A percentile compares a stretch with the other conserved stretches of the same genome.
Evolutionary conservation across 1,140 invertebrate species (phyloP).

Genomic region (Drosophila athabasca): DNA sequence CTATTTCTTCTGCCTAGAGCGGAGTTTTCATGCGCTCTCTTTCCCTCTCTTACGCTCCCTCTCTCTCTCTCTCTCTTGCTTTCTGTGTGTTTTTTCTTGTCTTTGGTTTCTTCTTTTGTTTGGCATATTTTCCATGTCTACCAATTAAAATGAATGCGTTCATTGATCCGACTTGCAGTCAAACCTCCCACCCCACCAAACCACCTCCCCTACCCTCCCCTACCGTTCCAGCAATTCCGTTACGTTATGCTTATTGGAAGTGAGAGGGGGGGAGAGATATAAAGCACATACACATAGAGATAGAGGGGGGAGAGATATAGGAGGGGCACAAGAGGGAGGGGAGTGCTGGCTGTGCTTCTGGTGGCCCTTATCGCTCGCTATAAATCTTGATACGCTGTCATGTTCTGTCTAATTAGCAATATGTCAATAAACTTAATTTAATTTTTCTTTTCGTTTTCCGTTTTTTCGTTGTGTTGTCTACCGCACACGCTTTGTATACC

Average conservation of each 20-base stretch:
- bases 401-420: conserved; percentile 83
- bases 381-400: conserved; percentile 83
- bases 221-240: not conserved
- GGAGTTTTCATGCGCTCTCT: conserved; percentile 20
- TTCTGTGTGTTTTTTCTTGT: conserved; percentile 12
- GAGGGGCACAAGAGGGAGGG: not conserved
- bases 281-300: too few species aligned
- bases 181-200: too few species aligned
- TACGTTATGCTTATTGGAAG: not conserved
- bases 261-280: not conserved
- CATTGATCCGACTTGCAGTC: conserved; percentile 72
- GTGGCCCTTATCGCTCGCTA: conserved; percentile 74
- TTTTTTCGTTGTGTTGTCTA: conserved; percentile 38
- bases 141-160: conserved; percentile 83
- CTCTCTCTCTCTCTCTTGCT: too few species aligned
- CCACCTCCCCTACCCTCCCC: not conserved
- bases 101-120: conserved; percentile 55
- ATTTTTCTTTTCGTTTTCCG: conserved; percentile 48
- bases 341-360: conserved; percentile 1
- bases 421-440: conserved; percentile 83
- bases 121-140: conserved; percentile 80
- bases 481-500: conserved; percentile 18
- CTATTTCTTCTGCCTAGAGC: conserved; percentile 24
- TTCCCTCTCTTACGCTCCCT: conserved; percentile 1
- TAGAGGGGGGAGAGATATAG: not conserved